Conservation (phyloP, 2,888 invertebrate genomes). For the Euproctis similis region DNA sequence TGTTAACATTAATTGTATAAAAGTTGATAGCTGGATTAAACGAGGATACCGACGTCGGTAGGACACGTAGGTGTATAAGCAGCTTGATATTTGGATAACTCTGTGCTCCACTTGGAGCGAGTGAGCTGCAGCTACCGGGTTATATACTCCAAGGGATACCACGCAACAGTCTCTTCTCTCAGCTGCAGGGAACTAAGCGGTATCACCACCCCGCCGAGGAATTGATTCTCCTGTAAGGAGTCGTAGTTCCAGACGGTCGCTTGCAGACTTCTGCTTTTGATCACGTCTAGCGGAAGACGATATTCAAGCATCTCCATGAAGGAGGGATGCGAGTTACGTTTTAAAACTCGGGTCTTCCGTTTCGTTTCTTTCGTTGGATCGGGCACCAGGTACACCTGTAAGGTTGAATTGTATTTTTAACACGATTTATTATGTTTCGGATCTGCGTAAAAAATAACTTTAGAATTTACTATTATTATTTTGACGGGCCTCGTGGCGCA, state of each 20-base stretch:
- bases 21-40: too few relatives aligned
- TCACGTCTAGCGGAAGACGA: conserved; percentile 86
- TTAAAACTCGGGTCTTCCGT: conserved; percentile 95
- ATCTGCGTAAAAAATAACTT: neutral
- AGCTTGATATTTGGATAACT: neutral
- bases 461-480: too few relatives aligned
- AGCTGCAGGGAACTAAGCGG: conserved; percentile 84
- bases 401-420: too few relatives aligned
- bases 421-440: neutral
- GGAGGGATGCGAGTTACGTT: conserved; percentile 94
- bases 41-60: too few relatives aligned
- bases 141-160: conserved; percentile 84
- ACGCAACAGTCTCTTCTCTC: conserved; percentile 86
- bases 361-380: conserved; percentile 95
- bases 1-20: too few relatives aligned
- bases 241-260: conserved; percentile 97
- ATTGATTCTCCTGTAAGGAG: conserved; percentile 94
- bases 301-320: conserved; percentile 99
- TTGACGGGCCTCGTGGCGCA: too few relatives aligned
- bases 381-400: conserved; percentile 87
- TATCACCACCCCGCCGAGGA: conserved; percentile 93
- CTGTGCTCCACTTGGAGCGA: conserved; percentile 29
- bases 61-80: too few relatives aligned
- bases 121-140: conserved; percentile 60
- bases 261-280: conserved; percentile 85